Evolutionary conservation across 2,797 vertebrate species (phyloP), one percentile per base, ranked within the genome.

Genomic region (Morus bassanus): DNA sequence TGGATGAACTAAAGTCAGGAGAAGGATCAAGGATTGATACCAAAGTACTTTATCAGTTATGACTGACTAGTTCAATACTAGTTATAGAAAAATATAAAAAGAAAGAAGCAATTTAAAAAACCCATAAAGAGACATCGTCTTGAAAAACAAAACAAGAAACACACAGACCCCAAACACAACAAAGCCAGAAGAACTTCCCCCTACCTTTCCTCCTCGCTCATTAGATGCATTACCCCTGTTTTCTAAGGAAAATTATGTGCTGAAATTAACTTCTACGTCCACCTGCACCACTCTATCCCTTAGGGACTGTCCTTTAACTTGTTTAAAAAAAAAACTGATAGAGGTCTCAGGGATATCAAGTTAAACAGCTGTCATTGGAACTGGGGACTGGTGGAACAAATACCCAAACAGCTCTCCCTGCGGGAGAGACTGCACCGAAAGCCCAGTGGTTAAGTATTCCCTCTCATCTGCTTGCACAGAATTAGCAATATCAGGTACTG

Each of bases 391-490:
- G 37, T 31, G 88, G 28, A 76, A 76, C 35, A 70, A 79, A 45
- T 33, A 76, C 35, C 25, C 33, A 33, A 85, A 41, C 27, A 73
- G 21, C 48, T 54, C 54, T 82, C 37, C 51, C 61, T 24, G 56
- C 6, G 15, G 24, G 2, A 70, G 16, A 45, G 22, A 21, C 0
- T 4, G 33, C 41, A 35, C 46, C 2, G 1, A 30, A 45, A 79
- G 13, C 27, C 61, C 64, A 24, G 30, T 12, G 10, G 15, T 24
- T 24, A 30, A 23, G 28, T 18, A 76, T 22, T 39, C 22, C 17
- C 63, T 39, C 12, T 65, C 6, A 2, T 56, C 25, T 72, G 64
- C 22, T 59, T 39, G 51, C 39, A 31, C 33, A 33, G 25, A 64
- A 76, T 23, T 10, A 70, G 69, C 41, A 60, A 0, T 3, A 23